phyloP scores from a whole-genome alignment of 2,888 invertebrate species.

The Phania funesta region DNA sequence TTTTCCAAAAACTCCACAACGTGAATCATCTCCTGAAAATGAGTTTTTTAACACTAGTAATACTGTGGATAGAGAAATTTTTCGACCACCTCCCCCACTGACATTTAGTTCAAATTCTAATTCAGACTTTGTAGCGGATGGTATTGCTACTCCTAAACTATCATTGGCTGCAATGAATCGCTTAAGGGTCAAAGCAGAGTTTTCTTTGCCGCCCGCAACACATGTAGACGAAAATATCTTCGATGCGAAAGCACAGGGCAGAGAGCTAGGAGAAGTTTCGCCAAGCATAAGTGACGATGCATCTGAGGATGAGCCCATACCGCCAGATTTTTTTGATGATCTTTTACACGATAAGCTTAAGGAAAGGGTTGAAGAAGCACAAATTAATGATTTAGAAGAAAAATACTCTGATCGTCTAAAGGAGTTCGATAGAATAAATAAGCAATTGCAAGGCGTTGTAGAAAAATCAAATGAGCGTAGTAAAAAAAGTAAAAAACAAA shows the following conservation, averaged over 20 bases:
- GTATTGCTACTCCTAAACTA: slow-evolving; percentile 40
- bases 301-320: slow-evolving; percentile 53
- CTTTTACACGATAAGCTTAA: slow-evolving; percentile 63
- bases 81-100: slow-evolving; percentile 20
- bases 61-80: not conserved
- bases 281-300: not conserved
- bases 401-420: slow-evolving; percentile 66
- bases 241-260: not conserved
- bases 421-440: slow-evolving; percentile 41
- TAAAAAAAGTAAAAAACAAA: slow-evolving; percentile 59
- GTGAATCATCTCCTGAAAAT: not conserved
- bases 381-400: slow-evolving; percentile 58
- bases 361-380: slow-evolving; percentile 54
- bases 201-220: not conserved
- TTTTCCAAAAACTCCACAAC: slow-evolving; percentile 4
- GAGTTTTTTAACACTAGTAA: not conserved
- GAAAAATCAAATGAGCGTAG: not conserved
- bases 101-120: not conserved
- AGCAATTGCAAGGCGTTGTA: not conserved
- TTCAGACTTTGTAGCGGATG: slow-evolving; percentile 36
- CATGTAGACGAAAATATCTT: slow-evolving; percentile 17
- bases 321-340: slow-evolving; percentile 68
- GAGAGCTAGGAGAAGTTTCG: not conserved
- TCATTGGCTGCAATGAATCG: slow-evolving; percentile 29
- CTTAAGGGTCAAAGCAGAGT: slow-evolving; percentile 54